These are phyloP conservation scores for Campoplex nolae DNA, from an alignment of 2,888 invertebrate species.

Conservation along the genomic window DNA sequence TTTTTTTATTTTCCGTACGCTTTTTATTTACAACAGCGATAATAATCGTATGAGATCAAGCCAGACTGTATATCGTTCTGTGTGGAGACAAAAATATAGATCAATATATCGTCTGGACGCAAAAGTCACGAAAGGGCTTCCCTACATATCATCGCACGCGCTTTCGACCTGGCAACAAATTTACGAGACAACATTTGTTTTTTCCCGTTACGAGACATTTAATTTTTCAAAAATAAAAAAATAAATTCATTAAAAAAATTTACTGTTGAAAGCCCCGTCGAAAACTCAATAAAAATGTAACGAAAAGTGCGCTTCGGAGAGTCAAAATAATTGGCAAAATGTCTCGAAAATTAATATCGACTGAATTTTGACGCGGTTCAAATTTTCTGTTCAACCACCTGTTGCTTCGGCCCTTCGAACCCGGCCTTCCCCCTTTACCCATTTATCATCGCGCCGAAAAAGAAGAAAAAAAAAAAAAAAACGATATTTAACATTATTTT, in stretches of 20 bases:
- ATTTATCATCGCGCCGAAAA: constrained; percentile 14
- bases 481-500: background rate
- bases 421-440: background rate
- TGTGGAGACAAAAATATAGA: constrained; percentile 66
- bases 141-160: constrained; percentile 43
- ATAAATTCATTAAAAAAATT: background rate
- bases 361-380: constrained; percentile 3
- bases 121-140: constrained; percentile 63
- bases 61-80: background rate
- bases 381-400: constrained; percentile 56
- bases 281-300: background rate
- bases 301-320: background rate
- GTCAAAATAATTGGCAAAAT: background rate
- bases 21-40: background rate
- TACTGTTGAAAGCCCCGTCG: background rate
- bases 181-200: constrained; percentile 1
- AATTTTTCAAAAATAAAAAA: background rate
- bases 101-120: constrained; percentile 63
- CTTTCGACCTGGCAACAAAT: constrained; percentile 18
- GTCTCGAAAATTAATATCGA: background rate
- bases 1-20: background rate
- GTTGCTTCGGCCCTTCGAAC: constrained; percentile 53
- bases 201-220: no score
- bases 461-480: background rate
- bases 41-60: constrained; percentile 1